Evolutionary conservation across 2,888 invertebrate species (phyloP).

Genomic region (Ceratothoa steindachneri): DNA sequence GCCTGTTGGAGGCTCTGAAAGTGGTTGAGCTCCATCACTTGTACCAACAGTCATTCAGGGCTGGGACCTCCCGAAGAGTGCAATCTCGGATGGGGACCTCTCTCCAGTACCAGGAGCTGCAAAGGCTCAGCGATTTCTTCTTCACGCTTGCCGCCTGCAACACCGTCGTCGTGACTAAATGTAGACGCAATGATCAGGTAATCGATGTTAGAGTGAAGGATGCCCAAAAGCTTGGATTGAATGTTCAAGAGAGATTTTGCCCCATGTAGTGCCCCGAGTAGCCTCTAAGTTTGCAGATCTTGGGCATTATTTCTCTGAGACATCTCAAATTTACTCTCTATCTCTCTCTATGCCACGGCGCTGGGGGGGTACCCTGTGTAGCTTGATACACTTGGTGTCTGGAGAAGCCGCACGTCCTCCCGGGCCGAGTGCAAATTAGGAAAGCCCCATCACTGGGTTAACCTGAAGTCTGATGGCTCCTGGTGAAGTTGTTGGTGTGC

Average conservation of each 20-base stretch:
- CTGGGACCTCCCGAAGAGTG: neutral
- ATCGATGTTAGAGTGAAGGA: too few species aligned
- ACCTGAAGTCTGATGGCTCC: too few species aligned
- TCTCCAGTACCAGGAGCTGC: constrained; percentile 54
- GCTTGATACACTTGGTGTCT: too few species aligned
- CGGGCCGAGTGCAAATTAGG: too few species aligned
- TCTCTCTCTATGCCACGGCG: too few species aligned
- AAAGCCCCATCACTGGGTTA: too few species aligned
- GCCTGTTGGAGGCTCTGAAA: constrained; percentile 58
- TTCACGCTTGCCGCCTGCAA: constrained; percentile 89
- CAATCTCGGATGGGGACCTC: neutral
- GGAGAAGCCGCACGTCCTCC: too few species aligned
- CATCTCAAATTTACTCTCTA: neutral
- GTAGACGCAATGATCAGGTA: constrained; percentile 72
- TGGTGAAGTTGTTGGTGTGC: too few species aligned
- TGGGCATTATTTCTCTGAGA: neutral
- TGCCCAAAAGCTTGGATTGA: too few species aligned
- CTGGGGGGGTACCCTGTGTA: too few species aligned
- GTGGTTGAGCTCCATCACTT: constrained; percentile 53
- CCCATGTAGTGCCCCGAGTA: too few species aligned
- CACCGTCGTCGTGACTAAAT: constrained; percentile 87
- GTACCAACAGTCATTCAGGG: constrained; percentile 10
- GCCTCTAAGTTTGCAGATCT: neutral
- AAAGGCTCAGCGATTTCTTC: constrained; percentile 80
- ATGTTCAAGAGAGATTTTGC: too few species aligned